Evolutionary conservation across 2,888 invertebrate species (phyloP), one percentile per base, ranked within the genome.

Genomic region (Pasiphila rectangulata): DNA sequence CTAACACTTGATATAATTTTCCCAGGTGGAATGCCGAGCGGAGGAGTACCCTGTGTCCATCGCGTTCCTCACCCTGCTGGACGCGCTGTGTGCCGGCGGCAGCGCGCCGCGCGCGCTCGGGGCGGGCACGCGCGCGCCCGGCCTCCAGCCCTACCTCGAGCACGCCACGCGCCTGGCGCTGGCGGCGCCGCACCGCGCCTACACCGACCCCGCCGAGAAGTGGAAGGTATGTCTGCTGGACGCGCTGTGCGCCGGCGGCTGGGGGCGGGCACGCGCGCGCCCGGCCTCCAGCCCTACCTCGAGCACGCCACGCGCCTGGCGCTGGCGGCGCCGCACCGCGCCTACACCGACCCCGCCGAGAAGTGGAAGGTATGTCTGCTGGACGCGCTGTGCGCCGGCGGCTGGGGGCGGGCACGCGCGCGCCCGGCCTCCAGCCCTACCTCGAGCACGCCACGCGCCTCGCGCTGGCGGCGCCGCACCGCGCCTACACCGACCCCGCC

Each of bases 31-130:
- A 77, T 93, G 96, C 3, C 91, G 97, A 32, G 92, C 94, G 72
- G 98, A 98, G 74, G 95, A 95, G 57, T 98, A 96, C 86, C 96
- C 96, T 0, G 81, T 98, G 51, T 96, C 97, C 0, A 90, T 93
- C 54, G 95, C 96, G 1, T 92, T 97, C 74, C 84, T 98, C 4
- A 81, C 90, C 39, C 90, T 98, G 4, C 72, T 98, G 10, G 91
- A 94, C 57, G 89, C 93, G 0, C 86, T 98, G 39, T 93, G 95
- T 9, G 90, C 90, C 40, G 92, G 93, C 23, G 93, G 6, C 92
- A 93, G 0, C 90, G 41, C 94, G 41, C 95, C 95, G 0, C 89
- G 93, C 46, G 91, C 93, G 17, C 83, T 97, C 12, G 98, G 98
- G 0, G 94, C 94, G 0, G 96, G 97, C 0, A 88, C 92, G 0